Conservation (phyloP, 2,113 vertebrate genomes). For the Periophthalmus modestus region DNA sequence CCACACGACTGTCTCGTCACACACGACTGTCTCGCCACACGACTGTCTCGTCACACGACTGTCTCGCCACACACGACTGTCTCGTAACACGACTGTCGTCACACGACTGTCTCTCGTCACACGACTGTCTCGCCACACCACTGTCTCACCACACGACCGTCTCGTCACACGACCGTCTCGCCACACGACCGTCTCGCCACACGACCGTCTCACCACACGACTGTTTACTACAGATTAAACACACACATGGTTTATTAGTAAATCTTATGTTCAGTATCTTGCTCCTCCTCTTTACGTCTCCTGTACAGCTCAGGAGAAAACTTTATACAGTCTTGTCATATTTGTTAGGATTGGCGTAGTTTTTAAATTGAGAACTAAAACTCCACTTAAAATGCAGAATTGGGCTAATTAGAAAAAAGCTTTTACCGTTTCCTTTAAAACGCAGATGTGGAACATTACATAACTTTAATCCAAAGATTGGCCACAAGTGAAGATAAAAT, state of each 20-base stretch:
- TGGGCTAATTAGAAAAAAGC: neutral
- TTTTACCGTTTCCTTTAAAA: neutral
- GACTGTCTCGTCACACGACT: no score
- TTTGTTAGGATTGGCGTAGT: neutral
- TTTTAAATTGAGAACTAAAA: neutral
- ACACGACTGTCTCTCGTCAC: no score
- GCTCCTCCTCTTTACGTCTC: neutral
- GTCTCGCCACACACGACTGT: no score
- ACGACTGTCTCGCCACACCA: no score
- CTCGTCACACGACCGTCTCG: no score
- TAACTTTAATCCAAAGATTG: conserved; percentile 57
- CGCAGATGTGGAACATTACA: conserved; percentile 8
- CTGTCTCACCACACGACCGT: no score
- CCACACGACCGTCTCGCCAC: no score
- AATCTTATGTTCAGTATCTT: neutral
- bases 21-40: no score
- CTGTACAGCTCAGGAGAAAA: no score
- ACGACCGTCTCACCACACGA: no score
- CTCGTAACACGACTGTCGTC: no score
- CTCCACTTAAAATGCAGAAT: neutral
- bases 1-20: no score
- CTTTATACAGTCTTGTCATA: neutral
- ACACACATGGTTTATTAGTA: neutral
- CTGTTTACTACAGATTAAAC: neutral
- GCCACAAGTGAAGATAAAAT: conserved; percentile 54